A percentile compares a stretch with the other conserved stretches of the same genome.
phyloP scores from a whole-genome alignment of 2,113 vertebrate genomes.

The Petrocephalus zakoni region DNA sequence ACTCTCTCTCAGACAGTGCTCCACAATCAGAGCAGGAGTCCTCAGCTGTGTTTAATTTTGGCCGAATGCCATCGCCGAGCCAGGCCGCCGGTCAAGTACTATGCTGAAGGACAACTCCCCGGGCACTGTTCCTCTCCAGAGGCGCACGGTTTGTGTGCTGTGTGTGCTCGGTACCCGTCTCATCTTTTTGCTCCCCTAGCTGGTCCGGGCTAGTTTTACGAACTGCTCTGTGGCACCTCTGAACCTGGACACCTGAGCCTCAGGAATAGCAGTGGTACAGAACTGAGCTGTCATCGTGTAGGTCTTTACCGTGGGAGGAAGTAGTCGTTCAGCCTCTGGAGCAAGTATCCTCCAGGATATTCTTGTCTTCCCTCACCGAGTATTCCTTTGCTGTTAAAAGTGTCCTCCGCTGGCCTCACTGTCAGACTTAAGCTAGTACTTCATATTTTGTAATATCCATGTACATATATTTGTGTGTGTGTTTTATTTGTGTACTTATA shows the following conservation, averaged over 20 bases:
- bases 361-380: neutral
- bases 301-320: neutral
- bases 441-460: neutral
- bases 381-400: neutral
- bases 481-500: no score
- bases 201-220: neutral
- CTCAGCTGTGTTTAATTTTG: neutral
- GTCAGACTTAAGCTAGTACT: neutral
- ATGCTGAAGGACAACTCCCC: neutral
- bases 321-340: neutral
- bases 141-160: neutral
- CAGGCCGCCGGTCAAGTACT: neutral
- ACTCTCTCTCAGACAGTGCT: neutral
- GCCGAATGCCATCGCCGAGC: neutral
- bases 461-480: neutral
- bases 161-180: neutral
- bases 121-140: neutral
- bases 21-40: neutral
- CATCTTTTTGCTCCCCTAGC: neutral
- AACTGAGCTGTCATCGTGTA: neutral
- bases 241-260: neutral
- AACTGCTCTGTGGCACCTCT: neutral
- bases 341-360: neutral
- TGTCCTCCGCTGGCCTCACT: neutral
- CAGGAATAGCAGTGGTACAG: neutral